These are phyloP conservation scores for Zaprionus obscuricornis DNA, from an alignment of 2,888 invertebrate species.

Conservation along the genomic window DNA sequence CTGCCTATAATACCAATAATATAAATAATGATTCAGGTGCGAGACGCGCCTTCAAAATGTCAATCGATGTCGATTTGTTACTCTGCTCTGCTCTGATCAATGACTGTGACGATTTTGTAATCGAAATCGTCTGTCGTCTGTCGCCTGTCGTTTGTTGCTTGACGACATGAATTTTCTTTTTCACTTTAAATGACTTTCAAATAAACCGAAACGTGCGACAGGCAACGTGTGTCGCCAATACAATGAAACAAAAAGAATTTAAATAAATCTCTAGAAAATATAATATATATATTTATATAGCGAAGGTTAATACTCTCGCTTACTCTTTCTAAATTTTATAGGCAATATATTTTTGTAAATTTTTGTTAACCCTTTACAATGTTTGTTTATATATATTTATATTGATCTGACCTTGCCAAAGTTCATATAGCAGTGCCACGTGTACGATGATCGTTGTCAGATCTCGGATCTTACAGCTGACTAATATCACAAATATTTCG, in stretches of 20 bases:
- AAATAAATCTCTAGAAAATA: neutral
- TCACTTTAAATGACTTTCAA: too few species aligned
- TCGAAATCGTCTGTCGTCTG: too few species aligned
- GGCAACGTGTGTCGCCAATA: too few species aligned
- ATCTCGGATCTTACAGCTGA: constrained; percentile 32
- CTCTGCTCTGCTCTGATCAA: too few species aligned
- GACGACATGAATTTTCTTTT: too few species aligned
- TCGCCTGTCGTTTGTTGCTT: too few species aligned
- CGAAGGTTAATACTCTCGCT: too few species aligned
- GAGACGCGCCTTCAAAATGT: constrained; percentile 67
- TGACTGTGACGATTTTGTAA: constrained; percentile 3
- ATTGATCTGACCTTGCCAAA: constrained; percentile 47
- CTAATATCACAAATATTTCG: constrained; percentile 26
- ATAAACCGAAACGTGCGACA: too few species aligned
- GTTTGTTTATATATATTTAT: constrained; percentile 20
- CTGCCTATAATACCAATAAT: constrained; percentile 24
- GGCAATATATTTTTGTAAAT: too few species aligned
- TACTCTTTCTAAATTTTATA: too few species aligned
- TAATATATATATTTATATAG: too few species aligned
- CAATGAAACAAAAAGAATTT: too few species aligned
- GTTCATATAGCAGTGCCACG: constrained; percentile 52
- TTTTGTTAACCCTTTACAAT: constrained; percentile 47
- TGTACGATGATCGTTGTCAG: constrained; percentile 1
- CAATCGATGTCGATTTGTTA: constrained; percentile 49
- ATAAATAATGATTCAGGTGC: constrained; percentile 67